Evolutionary conservation across 2,888 invertebrate genomes (phyloP), one percentile per base, ranked within the genome.

Genomic region (Cryptocephalus moraei): DNA sequence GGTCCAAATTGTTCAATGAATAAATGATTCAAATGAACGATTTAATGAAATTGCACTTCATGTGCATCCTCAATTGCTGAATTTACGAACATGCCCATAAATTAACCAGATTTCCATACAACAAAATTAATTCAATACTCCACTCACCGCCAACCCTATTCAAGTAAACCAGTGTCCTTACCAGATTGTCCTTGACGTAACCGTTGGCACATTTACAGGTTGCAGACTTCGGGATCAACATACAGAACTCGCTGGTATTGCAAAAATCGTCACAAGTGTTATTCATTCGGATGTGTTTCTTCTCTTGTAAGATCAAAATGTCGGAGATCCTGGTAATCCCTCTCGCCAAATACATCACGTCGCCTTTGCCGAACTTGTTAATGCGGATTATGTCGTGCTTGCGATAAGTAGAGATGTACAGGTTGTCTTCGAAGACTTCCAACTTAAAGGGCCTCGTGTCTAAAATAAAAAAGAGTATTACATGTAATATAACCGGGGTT

Each of bases 341-440:
- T 54, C 75, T 74, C 0, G 76, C 72, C 48, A 79, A 70, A 58
- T 77, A 76, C 2, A 75, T 75, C 36, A 74, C 66, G 55, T 77
- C 76, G 32, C 75, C 76, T 43, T 70, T 68, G 11, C 81, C 82
- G 65, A 83, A 85, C 64, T 86, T 86, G 60, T 81, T 75, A 68
- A 84, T 70, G 56, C 76, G 75, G 38, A 81, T 69, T 40, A 86
- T 76, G 51, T 76, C 77, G 60, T 82, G 78, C 43, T 76, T 74
- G 36, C 73, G 77, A 59, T 80, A 80, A 3, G 83, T 77, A 36
- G 82, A 78, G 22, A 86, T 74, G 62, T 80, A 87, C 9, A 86
- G 63, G 49, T 70, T 74, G 60, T 86, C 82, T 66, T 86, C 86
- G 63, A 87, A 86, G 0, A 87, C 77, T 59, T 85, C 86, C 33